A percentile compares a stretch with the other conserved stretches of the same genome.
These are phyloP conservation scores for Eumerus sabulonum DNA, from an alignment of 2,888 invertebrate genomes.

Conservation along the genomic window DNA sequence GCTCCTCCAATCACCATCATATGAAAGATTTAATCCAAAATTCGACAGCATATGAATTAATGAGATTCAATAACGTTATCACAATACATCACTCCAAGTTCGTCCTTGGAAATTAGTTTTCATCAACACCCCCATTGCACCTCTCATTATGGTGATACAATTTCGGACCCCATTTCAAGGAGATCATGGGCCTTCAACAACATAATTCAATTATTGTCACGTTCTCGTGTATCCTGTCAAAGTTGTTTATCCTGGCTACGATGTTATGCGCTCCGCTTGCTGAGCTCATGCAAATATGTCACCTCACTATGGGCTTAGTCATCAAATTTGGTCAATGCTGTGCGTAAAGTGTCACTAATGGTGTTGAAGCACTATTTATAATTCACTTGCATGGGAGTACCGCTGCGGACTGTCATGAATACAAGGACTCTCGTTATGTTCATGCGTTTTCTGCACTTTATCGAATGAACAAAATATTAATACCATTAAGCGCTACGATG, in stretches of 20 bases:
- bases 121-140: too few relatives aligned
- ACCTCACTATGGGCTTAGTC: not conserved
- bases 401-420: too few relatives aligned
- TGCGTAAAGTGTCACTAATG: not conserved
- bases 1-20: too few relatives aligned
- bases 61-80: conserved; percentile 44
- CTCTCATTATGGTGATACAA: too few relatives aligned
- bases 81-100: not conserved
- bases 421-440: too few relatives aligned
- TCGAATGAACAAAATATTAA: too few relatives aligned
- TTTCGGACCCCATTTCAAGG: too few relatives aligned
- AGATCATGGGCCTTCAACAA: too few relatives aligned
- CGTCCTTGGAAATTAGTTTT: too few relatives aligned
- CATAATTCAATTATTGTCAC: conserved; percentile 28
- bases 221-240: conserved; percentile 10
- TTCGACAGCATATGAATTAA: conserved; percentile 47
- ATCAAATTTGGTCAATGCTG: not conserved
- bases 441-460: too few relatives aligned
- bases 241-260: not conserved
- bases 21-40: conserved; percentile 21
- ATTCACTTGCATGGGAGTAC: not conserved
- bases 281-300: conserved; percentile 1
- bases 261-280: not conserved
- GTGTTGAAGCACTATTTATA: not conserved
- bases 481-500: too few relatives aligned